These are phyloP conservation scores for Conger conger DNA, from an alignment of 2,113 vertebrate species.

Conservation along the genomic window DNA sequence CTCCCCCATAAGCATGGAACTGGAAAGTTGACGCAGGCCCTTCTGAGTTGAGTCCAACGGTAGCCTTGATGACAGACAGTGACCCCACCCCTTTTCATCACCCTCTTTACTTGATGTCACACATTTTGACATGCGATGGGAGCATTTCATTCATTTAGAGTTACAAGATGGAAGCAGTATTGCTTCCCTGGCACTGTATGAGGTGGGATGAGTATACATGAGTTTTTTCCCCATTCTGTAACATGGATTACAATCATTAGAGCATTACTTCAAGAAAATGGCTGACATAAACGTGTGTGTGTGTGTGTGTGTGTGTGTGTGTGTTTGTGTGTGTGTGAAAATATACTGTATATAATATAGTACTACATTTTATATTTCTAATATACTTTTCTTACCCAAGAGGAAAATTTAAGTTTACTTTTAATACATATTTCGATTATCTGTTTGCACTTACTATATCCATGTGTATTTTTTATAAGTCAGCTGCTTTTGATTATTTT, in stretches of 20 bases:
- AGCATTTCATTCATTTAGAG: conserved; percentile 48
- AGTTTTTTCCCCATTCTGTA: not conserved
- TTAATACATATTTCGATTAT: too few species aligned
- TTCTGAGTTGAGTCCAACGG: conserved; percentile 45
- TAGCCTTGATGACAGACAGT: conserved; percentile 22
- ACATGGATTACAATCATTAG: too few species aligned
- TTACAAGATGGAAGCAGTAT: not conserved
- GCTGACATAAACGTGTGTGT: too few species aligned
- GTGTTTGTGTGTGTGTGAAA: too few species aligned
- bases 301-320: too few species aligned
- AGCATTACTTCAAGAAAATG: too few species aligned
- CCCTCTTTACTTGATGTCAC: conserved; percentile 54
- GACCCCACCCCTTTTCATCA: conserved; percentile 44
- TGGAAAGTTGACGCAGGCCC: conserved; percentile 19
- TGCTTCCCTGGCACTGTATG: not conserved
- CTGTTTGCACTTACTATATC: not conserved
- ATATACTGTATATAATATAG: too few species aligned
- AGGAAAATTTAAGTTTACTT: too few species aligned
- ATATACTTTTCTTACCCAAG: too few species aligned
- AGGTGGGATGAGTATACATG: not conserved
- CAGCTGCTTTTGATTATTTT: not conserved
- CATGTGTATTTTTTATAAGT: not conserved
- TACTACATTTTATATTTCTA: too few species aligned
- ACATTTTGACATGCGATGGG: conserved; percentile 51
- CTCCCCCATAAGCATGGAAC: conserved; percentile 18